Percentiles rank a stretch among this genome's conserved stretches.
These are phyloP conservation scores for Pecten maximus DNA, from an alignment of 2,888 invertebrate genomes.

Conservation along the genomic window DNA sequence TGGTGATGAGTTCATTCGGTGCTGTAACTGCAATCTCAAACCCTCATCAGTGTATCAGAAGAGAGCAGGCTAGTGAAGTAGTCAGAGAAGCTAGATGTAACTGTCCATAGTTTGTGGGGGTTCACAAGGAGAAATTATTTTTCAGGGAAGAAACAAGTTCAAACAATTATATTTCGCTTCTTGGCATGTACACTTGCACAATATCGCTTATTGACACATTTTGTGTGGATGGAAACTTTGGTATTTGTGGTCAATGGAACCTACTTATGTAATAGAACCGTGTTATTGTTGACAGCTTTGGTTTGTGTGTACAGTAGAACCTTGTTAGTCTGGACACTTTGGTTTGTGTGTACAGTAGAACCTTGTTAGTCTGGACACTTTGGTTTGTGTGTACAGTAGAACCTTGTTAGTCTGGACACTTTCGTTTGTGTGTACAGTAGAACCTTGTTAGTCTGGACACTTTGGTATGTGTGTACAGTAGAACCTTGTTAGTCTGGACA, in stretches of 20 bases:
- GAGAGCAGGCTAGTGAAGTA: background rate
- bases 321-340: conserved; percentile 10
- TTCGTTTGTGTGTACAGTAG: background rate
- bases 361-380: background rate
- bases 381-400: background rate
- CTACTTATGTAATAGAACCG: too few relatives aligned
- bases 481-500: conserved; percentile 35
- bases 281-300: background rate
- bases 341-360: conserved; percentile 7
- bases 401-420: background rate
- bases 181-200: too few relatives aligned
- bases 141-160: too few relatives aligned
- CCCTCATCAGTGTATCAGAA: background rate
- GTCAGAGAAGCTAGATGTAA: background rate
- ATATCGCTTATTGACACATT: too few relatives aligned
- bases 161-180: too few relatives aligned
- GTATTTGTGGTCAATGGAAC: too few relatives aligned
- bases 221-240: too few relatives aligned
- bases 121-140: background rate
- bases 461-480: background rate
- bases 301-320: conserved; percentile 24
- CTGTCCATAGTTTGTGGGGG: background rate
- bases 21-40: background rate
- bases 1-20: background rate
- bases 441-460: conserved; percentile 4